Percentiles rank a stretch among this genome's conserved stretches.
These are phyloP conservation scores for Drosophila pegasa DNA, from an alignment of 2,888 invertebrate genomes.

Conservation along the genomic window DNA sequence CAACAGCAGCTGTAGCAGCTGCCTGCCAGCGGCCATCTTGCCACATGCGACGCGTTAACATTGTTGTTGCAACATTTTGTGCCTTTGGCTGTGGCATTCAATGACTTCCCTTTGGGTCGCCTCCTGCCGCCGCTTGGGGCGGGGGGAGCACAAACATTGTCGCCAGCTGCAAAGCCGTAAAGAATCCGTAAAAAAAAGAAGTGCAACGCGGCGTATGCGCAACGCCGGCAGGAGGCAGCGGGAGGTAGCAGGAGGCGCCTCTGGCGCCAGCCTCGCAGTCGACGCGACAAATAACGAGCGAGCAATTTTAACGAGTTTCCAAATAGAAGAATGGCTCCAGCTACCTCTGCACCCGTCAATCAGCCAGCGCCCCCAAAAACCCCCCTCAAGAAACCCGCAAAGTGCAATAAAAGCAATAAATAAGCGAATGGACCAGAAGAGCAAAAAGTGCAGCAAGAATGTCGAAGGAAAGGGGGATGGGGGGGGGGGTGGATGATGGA, in stretches of 20 bases:
- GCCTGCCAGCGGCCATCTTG: background rate
- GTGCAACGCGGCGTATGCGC: conserved; percentile 62
- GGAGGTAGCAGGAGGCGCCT: conserved; percentile 14
- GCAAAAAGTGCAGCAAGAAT: background rate
- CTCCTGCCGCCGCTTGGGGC: conserved; percentile 7
- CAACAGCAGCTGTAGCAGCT: too few relatives aligned
- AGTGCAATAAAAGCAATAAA: conserved; percentile 39
- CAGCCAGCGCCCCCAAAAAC: background rate
- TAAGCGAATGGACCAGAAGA: conserved; percentile 13
- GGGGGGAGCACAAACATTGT: conserved; percentile 37
- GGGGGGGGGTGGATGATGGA: background rate
- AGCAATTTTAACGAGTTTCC: conserved; percentile 58
- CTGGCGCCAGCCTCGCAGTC: conserved; percentile 39
- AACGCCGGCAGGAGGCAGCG: conserved; percentile 35
- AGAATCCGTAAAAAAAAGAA: conserved; percentile 26
- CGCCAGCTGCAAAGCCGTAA: conserved; percentile 47
- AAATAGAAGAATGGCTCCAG: conserved; percentile 28
- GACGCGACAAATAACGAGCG: conserved; percentile 47
- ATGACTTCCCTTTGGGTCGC: conserved; percentile 4
- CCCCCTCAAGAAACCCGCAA: conserved; percentile 15
- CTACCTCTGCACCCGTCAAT: background rate
- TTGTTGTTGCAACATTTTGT: conserved; percentile 48
- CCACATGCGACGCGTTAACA: conserved; percentile 29
- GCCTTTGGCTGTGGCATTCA: conserved; percentile 31
- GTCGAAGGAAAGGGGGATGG: background rate